phyloP scores from a whole-genome alignment of 2,888 invertebrate species.

The Mythimna vitellina region DNA sequence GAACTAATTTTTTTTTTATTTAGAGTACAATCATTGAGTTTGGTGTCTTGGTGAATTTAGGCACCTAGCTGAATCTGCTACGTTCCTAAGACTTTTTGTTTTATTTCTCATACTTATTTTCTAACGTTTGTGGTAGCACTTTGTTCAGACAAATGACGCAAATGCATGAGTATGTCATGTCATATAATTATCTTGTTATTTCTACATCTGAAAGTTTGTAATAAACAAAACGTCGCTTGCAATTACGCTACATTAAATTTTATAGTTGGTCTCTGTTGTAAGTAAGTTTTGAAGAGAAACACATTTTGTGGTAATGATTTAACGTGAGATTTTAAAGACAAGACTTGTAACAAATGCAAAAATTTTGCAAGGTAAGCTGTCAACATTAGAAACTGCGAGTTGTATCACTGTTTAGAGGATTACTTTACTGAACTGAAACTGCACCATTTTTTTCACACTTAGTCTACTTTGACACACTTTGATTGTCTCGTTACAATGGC shows the following conservation, averaged over 20 bases:
- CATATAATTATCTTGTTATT: slow-evolving; percentile 12
- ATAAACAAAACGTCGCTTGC: slow-evolving; percentile 13
- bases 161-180: too few species aligned
- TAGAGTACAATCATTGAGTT: slow-evolving; percentile 19
- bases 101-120: slow-evolving; percentile 12
- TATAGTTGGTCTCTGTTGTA: neutral
- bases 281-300: neutral
- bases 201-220: slow-evolving; percentile 32
- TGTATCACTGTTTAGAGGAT: neutral
- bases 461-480: slow-evolving; percentile 11
- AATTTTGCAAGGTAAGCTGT: neutral
- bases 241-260: slow-evolving; percentile 30
- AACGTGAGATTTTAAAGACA: neutral
- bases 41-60: neutral
- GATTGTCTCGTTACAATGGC: neutral
- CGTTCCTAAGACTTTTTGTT: neutral
- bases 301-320: neutral
- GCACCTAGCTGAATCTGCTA: neutral
- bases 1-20: slow-evolving; percentile 19
- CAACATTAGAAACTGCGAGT: neutral
- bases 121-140: neutral
- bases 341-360: neutral
- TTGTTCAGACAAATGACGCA: slow-evolving; percentile 16
- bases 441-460: neutral
- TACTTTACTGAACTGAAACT: neutral